Evolutionary conservation across 2,113 vertebrate species (phyloP).

Genomic region (Lethenteron camtschaticum): DNA sequence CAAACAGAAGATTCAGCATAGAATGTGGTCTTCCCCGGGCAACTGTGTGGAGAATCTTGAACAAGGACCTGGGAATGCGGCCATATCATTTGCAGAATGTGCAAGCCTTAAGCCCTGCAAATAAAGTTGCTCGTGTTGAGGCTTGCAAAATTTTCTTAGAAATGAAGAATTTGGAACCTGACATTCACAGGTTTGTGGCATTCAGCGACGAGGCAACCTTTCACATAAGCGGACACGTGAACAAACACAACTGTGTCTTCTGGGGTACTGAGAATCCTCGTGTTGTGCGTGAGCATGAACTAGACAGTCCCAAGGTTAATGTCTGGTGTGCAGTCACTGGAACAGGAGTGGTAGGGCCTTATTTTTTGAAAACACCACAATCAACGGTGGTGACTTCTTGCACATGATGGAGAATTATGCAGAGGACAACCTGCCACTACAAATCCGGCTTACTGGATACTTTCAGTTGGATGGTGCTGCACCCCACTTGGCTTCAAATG

Average conservation of each 20-base stretch:
- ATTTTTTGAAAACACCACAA: background rate
- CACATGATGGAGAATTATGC: background rate
- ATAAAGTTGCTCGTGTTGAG: slow-evolving; percentile 2
- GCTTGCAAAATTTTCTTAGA: slow-evolving; percentile 3
- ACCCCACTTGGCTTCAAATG: too few species aligned
- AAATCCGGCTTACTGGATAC: too few species aligned
- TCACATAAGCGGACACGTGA: background rate
- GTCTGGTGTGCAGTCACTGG: background rate
- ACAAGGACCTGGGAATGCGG: background rate
- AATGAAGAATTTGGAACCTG: background rate
- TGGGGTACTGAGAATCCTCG: slow-evolving; percentile 5
- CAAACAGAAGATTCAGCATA: background rate
- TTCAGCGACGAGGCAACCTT: background rate
- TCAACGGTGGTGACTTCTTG: background rate
- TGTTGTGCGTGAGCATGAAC: background rate
- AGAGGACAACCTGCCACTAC: too few species aligned
- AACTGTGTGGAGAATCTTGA: background rate
- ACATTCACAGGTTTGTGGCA: too few species aligned
- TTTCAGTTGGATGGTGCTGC: too few species aligned
- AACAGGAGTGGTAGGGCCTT: background rate
- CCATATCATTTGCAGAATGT: background rate
- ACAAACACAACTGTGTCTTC: slow-evolving; percentile 3
- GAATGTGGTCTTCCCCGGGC: slow-evolving; percentile 3
- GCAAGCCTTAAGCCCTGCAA: slow-evolving; percentile 1
- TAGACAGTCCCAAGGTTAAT: too few species aligned